A percentile compares a stretch with the other conserved stretches of the same genome.
phyloP scores from a whole-genome alignment of 2,797 vertebrate species.

The Semotilus atromaculatus region DNA sequence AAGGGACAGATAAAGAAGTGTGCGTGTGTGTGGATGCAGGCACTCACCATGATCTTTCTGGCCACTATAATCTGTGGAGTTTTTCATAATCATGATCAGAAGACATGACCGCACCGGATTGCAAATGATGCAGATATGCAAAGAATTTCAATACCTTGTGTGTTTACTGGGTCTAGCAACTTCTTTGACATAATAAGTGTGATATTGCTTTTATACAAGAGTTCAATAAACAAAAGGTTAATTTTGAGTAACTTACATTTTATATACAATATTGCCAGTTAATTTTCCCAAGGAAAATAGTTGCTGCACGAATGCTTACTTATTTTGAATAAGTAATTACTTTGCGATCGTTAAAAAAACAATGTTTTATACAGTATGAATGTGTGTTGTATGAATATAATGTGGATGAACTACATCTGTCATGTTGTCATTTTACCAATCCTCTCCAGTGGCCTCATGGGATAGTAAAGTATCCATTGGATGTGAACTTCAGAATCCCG shows the following conservation, averaged over 20 bases:
- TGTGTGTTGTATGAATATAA: background rate
- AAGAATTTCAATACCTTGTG: background rate
- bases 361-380: background rate
- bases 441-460: background rate
- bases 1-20: slow-evolving; percentile 21
- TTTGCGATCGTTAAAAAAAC: background rate
- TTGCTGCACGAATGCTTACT: background rate
- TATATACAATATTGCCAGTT: background rate
- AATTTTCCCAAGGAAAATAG: background rate
- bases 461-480: background rate
- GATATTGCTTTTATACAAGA: background rate
- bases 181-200: background rate
- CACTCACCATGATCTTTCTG: background rate
- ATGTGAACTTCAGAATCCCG: background rate
- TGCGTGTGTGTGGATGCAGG: background rate
- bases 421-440: background rate
- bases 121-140: background rate
- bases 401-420: background rate
- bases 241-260: background rate
- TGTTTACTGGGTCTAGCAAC: slow-evolving; percentile 8
- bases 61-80: slow-evolving; percentile 29
- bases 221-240: background rate
- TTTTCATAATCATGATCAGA: slow-evolving; percentile 17
- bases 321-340: background rate
- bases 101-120: background rate